Base-by-base conservation (phyloP, 2,888 invertebrate species). In the Poecilobothrus nobilitatus region DNA sequence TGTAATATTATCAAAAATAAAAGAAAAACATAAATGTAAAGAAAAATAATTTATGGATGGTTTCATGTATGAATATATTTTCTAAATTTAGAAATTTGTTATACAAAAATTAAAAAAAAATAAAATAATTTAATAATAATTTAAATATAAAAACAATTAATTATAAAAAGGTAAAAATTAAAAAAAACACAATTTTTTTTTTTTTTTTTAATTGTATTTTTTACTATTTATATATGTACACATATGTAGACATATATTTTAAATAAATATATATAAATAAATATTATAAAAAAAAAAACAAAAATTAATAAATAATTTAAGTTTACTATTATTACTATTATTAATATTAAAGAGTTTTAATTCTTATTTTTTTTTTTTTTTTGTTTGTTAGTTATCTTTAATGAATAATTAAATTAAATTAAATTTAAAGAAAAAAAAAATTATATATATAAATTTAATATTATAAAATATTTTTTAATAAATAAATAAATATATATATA, bases 371-470 rank as follows among this genome's bases (percentile, higher is more conserved):
- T 53, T 53, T 18, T 53, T 53, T n/a, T 53, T 53, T 53, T 53
- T 53, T 53, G 53, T 53, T 53, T 53, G 53, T 53, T 53, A 53
- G 53, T 53, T 53, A 53, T 53, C 53, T 53, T 53, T 53, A 53
- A 53, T 18, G 53, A 53, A 53, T 53, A 53, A 53, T 53, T 18
- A 53, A 53, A 53, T n/a, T 18, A 53, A 53, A 53, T n/a, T 53
- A 53, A 53, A 53, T 53, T 53, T 53, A 18, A 53, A 37, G 12
- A 37, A 10, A 37, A 34, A 34, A 5, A 10, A 37, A 12, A 37
- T 37, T 10, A 10, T 37, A 12, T 53, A 53, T 53, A 53, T 18
- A 53, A 53, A 53, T 53, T 12, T 18, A 53, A 53, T 12, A 53
- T 37, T 12, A 37, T 8, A 37, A n/a, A n/a, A 27, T 27, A 27